These are phyloP conservation scores for Drosophila sp. DNA, from an alignment of 1,140 invertebrate genomes.

Conservation along the genomic window DNA sequence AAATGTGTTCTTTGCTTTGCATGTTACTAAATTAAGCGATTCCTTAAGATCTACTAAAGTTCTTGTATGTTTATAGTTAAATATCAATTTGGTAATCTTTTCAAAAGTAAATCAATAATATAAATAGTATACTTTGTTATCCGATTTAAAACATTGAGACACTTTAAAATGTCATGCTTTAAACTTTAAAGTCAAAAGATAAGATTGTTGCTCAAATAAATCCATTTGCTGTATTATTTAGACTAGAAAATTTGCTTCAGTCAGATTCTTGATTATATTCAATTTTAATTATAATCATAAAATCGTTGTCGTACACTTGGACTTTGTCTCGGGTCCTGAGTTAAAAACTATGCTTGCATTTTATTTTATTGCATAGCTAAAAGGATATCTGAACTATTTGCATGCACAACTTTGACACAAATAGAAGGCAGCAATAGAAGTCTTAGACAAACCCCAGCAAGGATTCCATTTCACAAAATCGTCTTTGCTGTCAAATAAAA, in stretches of 20 bases:
- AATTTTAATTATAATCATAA: conserved; percentile 5
- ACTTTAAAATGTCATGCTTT: too few species aligned
- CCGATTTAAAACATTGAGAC: too few species aligned
- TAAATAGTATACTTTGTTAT: too few species aligned
- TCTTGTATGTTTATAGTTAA: too few species aligned
- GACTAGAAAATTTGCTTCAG: neutral
- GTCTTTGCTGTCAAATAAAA: conserved; percentile 21
- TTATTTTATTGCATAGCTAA: conserved; percentile 32
- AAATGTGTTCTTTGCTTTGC: too few species aligned
- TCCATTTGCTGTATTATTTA: neutral
- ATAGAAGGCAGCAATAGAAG: neutral
- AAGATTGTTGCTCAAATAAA: neutral
- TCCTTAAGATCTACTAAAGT: too few species aligned
- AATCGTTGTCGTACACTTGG: neutral
- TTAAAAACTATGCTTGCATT: conserved; percentile 2
- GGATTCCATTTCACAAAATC: conserved; percentile 39
- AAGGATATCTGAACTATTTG: conserved; percentile 23
- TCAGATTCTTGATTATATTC: neutral
- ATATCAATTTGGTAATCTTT: too few species aligned
- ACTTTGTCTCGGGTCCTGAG: neutral
- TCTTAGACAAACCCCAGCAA: conserved; percentile 8
- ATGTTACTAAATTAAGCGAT: too few species aligned
- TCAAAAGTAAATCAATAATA: too few species aligned
- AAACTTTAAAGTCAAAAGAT: neutral
- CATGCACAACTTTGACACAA: conserved; percentile 43